These are phyloP conservation scores for Artibeus lituratus DNA, from an alignment of 2,797 vertebrate genomes.

Conservation along the genomic window DNA sequence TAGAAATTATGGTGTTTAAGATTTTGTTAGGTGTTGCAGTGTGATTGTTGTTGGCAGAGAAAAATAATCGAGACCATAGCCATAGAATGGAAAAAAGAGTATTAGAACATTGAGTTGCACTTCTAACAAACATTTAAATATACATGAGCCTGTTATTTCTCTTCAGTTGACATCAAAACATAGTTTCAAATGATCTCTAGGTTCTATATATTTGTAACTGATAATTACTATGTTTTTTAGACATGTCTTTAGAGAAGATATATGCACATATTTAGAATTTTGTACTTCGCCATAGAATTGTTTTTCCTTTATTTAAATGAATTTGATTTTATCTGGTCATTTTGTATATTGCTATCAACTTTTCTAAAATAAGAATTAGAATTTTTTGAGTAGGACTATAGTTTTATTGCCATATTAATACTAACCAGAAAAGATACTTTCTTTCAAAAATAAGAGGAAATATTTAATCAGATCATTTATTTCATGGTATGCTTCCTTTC, in stretches of 20 bases:
- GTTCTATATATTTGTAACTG: background rate
- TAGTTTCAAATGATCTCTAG: background rate
- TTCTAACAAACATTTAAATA: slow-evolving; percentile 13
- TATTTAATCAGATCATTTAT: background rate
- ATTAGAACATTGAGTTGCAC: background rate
- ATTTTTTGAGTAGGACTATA: background rate
- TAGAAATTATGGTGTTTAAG: background rate
- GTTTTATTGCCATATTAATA: background rate
- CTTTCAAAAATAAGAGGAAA: background rate
- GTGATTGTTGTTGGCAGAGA: background rate
- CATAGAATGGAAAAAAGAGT: background rate
- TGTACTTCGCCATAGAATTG: background rate
- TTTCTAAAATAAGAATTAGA: slow-evolving; percentile 32
- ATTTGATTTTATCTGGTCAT: background rate
- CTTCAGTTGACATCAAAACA: background rate
- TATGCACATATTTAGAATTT: background rate
- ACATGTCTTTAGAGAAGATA: background rate
- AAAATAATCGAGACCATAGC: background rate
- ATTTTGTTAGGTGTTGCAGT: background rate
- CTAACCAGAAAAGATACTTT: background rate
- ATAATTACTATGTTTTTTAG: background rate
- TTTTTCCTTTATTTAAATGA: background rate
- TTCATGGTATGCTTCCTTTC: background rate
- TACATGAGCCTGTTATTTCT: background rate
- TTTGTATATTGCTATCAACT: background rate